Conservation (phyloP, 2,113 vertebrate genomes). For the Cyanoderma ruficeps region DNA sequence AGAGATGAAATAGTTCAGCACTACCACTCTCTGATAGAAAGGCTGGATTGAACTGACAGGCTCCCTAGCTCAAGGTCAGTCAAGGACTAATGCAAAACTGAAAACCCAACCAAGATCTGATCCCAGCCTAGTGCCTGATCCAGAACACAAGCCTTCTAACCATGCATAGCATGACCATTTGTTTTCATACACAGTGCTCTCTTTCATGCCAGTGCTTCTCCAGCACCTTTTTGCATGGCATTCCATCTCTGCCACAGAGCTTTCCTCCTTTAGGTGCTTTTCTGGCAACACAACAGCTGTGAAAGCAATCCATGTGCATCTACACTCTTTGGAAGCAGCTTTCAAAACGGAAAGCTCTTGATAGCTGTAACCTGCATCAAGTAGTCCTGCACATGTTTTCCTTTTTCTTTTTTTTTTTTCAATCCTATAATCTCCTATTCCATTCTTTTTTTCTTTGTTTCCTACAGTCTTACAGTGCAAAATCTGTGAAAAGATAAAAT, state of each 20-base stretch:
- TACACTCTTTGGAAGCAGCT: background rate
- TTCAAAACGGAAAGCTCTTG: background rate
- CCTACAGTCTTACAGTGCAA: background rate
- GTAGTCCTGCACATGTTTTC: background rate
- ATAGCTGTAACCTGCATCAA: background rate
- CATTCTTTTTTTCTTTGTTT: background rate
- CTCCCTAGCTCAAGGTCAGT: conserved; percentile 1
- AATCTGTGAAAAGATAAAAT: background rate
- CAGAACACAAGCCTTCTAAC: background rate
- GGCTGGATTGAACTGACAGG: background rate
- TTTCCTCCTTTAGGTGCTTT: background rate
- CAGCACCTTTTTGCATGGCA: background rate
- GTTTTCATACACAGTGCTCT: background rate
- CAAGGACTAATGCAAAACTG: background rate
- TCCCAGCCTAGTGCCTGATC: background rate
- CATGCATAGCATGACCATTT: conserved; percentile 24
- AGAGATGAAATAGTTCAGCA: background rate
- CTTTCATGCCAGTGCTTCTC: background rate
- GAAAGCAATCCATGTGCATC: background rate
- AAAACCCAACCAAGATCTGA: background rate
- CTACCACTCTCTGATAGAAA: background rate
- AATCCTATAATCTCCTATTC: background rate
- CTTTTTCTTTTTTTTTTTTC: fast-evolving
- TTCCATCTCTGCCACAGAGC: conserved; percentile 16
- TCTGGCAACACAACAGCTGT: background rate